Conservation (phyloP, 2,113 vertebrate species). For the Protomyctophum bolini region DNA sequence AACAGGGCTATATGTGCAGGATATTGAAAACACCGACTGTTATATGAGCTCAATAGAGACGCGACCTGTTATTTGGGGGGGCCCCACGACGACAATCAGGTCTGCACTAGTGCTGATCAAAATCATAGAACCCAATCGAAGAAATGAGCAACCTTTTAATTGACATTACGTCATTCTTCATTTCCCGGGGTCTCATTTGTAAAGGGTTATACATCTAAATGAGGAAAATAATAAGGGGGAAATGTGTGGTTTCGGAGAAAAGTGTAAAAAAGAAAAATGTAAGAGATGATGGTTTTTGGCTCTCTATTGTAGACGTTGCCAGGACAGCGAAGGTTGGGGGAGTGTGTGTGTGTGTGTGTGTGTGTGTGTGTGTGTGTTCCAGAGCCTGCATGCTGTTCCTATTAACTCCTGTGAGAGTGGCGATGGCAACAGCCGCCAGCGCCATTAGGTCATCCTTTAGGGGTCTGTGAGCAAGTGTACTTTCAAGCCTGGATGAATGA, state of each 20-base stretch:
- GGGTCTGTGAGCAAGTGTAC: slow-evolving; percentile 42
- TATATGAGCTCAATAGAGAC: background rate
- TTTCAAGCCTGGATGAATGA: slow-evolving; percentile 51
- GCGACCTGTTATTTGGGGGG: background rate
- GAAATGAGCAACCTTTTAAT: background rate
- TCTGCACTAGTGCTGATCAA: background rate
- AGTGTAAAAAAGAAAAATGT: slow-evolving; percentile 21
- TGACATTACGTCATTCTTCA: background rate
- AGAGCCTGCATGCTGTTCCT: slow-evolving; percentile 73
- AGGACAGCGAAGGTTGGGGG: background rate
- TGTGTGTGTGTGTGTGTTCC: slow-evolving; percentile 18
- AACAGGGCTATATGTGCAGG: background rate
- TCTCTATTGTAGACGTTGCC: background rate
- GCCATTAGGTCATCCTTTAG: slow-evolving; percentile 75
- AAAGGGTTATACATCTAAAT: slow-evolving; percentile 7
- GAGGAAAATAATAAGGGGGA: background rate
- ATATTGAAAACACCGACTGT: background rate
- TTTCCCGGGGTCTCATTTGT: background rate
- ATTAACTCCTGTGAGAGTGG: slow-evolving; percentile 72
- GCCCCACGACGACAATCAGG: background rate
- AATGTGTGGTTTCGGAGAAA: slow-evolving; percentile 10
- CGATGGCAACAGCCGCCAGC: slow-evolving; percentile 66
- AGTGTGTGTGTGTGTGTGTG: too few relatives aligned
- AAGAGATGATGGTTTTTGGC: slow-evolving; percentile 1
- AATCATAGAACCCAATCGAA: background rate